Base-by-base conservation (phyloP, 2,888 invertebrate species). In the Eupithecia insigniata region DNA sequence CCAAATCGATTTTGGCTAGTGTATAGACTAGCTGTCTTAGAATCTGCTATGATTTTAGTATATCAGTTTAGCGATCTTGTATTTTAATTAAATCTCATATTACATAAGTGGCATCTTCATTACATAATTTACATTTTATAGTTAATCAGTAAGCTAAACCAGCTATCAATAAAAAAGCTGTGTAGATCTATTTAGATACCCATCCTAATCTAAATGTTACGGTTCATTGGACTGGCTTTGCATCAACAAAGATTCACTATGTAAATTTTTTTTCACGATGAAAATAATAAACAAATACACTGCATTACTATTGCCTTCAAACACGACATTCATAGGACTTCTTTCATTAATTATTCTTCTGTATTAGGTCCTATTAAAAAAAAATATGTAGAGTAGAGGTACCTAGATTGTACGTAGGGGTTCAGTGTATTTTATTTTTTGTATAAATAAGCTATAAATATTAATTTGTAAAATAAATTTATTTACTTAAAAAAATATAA, bases 341-440 rank as follows among this genome's bases (percentile, higher is more conserved):
- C n/a, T n/a, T n/a, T n/a, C 8, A 46, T n/a, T 2, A 46, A 46
- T 46, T 6, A 43, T 43, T 43, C 3, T 46, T n/a, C 46, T 46
- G 46, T 46, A 46, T n/a, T 46, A n/a, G n/a, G n/a, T n/a, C n/a
- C n/a, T n/a, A n/a, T n/a, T n/a, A n/a, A n/a, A n/a, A n/a, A n/a
- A n/a, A n/a, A n/a, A n/a, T n/a, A n/a, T n/a, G n/a, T n/a, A 18
- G 6, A 18, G 43, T n/a, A 32, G 18, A 32, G 61, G 30, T 72
- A 62, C 64, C 39, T 68, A 61, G 65, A 68, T 58, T 68, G 18
- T 69, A 69, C 60, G 65, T 72, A 71, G 46, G n/a, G 72, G 69
- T 55, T 71, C 67, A 71, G 39, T 71, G 66, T 74, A 69, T 70
- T 66, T 70, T 68, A 74, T 72, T 76, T 74, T 78, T 73, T 73